A percentile compares a stretch with the other conserved stretches of the same genome.
These are phyloP conservation scores for Lacerta viridis DNA, from an alignment of 2,797 vertebrate species.

Conservation along the genomic window DNA sequence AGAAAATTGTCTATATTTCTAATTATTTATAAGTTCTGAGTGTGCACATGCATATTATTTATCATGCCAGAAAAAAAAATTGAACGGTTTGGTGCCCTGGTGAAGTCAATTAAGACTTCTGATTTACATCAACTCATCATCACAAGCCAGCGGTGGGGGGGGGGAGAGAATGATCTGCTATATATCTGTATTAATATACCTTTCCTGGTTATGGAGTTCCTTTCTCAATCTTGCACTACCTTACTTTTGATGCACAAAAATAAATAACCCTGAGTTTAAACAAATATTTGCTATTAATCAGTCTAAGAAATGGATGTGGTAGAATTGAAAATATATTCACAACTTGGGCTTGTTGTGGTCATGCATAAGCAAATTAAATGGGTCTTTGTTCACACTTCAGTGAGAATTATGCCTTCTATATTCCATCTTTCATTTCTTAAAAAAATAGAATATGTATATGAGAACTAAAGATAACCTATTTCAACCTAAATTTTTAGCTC, in stretches of 20 bases:
- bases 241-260: conserved; percentile 34
- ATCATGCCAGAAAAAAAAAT: not conserved
- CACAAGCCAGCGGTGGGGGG: not conserved
- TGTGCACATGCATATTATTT: not conserved
- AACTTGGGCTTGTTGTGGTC: conserved; percentile 44
- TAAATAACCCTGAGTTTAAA: conserved; percentile 59
- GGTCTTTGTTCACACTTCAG: conserved; percentile 47
- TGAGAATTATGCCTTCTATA: conserved; percentile 35
- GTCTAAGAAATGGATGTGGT: conserved; percentile 51
- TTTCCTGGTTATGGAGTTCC: conserved; percentile 16
- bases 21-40: not conserved
- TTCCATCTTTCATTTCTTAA: not conserved
- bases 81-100: not conserved
- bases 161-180: not conserved
- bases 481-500: not conserved
- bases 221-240: conserved; percentile 28
- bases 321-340: conserved; percentile 61
- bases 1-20: not conserved
- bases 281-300: conserved; percentile 66
- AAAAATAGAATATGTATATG: not conserved
- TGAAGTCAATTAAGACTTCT: conserved; percentile 2
- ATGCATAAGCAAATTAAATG: conserved; percentile 52
- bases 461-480: not conserved
- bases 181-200: not conserved
- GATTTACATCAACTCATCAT: not conserved